These are phyloP conservation scores for Eurystomus gularis DNA, from an alignment of 2,113 vertebrate genomes.

Conservation along the genomic window DNA sequence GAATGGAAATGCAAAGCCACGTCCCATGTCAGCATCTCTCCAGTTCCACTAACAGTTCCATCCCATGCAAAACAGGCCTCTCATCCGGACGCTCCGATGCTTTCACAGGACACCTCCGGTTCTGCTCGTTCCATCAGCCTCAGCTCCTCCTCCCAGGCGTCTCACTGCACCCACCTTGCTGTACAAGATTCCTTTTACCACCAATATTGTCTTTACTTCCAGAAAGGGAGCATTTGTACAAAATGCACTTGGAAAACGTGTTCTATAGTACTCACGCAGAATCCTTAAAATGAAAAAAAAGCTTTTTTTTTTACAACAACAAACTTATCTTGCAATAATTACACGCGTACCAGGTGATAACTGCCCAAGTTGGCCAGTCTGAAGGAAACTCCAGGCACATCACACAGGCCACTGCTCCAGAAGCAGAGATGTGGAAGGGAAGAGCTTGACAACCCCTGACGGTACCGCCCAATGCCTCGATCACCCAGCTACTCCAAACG, in stretches of 20 bases:
- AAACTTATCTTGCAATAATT: neutral
- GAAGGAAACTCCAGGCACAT: neutral
- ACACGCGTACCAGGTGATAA: neutral
- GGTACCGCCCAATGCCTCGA: neutral
- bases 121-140: too few relatives aligned
- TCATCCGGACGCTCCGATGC: too few relatives aligned
- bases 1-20: too few relatives aligned
- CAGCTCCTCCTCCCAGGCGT: too few relatives aligned
- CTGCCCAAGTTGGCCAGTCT: neutral
- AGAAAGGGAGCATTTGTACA: neutral
- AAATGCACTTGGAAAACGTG: neutral
- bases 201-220: neutral
- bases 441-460: neutral
- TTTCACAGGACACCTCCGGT: too few relatives aligned
- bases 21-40: too few relatives aligned
- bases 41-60: too few relatives aligned
- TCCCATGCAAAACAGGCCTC: too few relatives aligned
- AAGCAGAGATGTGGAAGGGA: neutral
- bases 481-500: neutral
- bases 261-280: neutral
- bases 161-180: too few relatives aligned
- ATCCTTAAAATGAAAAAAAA: neutral
- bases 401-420: neutral
- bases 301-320: neutral
- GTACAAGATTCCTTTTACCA: neutral